Percentiles rank a stretch among this genome's conserved stretches.
Evolutionary conservation across 1,140 invertebrate genomes (phyloP).

Genomic region (Drosophila sucinea): DNA sequence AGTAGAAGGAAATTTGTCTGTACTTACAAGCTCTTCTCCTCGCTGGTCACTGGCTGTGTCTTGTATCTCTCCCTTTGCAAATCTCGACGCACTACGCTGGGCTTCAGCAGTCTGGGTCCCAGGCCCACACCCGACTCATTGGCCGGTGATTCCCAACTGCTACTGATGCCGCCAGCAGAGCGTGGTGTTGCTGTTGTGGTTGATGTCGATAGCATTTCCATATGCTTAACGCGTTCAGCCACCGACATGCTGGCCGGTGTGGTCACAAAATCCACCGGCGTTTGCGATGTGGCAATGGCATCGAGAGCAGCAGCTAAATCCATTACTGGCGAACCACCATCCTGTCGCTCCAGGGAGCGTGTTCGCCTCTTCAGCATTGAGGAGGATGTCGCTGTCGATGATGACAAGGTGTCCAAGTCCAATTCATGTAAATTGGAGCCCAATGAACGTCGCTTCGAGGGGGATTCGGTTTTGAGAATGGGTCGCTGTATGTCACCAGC

Average conservation of each 20-base stretch:
- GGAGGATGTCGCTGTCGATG: neutral
- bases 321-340: conserved; percentile 52
- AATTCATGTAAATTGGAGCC: conserved; percentile 22
- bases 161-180: conserved; percentile 33
- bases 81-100: conserved; percentile 83
- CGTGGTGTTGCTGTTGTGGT: conserved; percentile 41
- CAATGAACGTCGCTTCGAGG: conserved; percentile 73
- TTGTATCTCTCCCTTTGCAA: conserved; percentile 85
- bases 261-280: conserved; percentile 55
- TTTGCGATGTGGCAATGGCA: conserved; percentile 66
- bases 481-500: conserved; percentile 51
- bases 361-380: conserved; percentile 70
- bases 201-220: conserved; percentile 72
- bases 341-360: conserved; percentile 76
- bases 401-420: conserved; percentile 15
- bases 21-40: conserved; percentile 84
- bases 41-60: conserved; percentile 88
- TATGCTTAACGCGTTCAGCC: conserved; percentile 77
- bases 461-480: conserved; percentile 76
- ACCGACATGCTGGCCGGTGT: conserved; percentile 69
- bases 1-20: conserved; percentile 1
- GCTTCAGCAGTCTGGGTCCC: conserved; percentile 77
- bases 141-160: conserved; percentile 72
- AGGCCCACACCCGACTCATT: conserved; percentile 5
- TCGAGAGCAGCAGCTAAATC: conserved; percentile 70